Conservation (phyloP, 2,888 invertebrate genomes). For the Frankliniella intonsa region DNA sequence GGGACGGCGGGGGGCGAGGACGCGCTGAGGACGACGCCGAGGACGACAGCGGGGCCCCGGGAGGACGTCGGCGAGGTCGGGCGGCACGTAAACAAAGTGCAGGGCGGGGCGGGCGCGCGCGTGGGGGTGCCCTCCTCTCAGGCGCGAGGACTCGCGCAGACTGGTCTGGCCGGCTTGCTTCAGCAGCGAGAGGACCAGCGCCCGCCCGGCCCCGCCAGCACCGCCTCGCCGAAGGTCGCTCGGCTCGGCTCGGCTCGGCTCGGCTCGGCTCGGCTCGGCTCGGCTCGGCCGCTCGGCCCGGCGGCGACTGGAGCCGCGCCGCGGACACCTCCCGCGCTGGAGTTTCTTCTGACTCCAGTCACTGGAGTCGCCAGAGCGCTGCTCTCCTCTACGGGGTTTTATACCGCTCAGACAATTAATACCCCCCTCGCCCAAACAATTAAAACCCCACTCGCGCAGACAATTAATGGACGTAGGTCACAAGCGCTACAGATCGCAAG, state of each 20-base stretch:
- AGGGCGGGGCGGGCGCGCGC: not conserved
- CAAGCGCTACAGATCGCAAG: too few species aligned
- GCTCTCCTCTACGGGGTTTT: too few species aligned
- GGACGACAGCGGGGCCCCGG: not conserved
- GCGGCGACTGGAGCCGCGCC: not conserved
- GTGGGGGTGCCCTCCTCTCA: not conserved
- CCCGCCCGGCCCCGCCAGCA: not conserved
- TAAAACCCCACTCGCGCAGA: too few species aligned
- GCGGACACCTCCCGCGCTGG: too few species aligned
- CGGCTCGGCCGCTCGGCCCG: not conserved
- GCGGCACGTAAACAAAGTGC: too few species aligned
- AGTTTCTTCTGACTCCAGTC: too few species aligned
- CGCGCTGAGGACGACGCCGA: not conserved
- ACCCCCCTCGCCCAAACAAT: too few species aligned
- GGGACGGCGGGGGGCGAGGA: not conserved
- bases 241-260: not conserved
- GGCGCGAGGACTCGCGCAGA: not conserved
- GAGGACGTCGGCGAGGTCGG: too few species aligned
- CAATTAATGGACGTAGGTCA: too few species aligned
- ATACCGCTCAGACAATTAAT: too few species aligned
- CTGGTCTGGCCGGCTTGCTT: not conserved
- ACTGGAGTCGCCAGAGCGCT: too few species aligned
- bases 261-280: not conserved
- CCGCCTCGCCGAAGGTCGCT: not conserved
- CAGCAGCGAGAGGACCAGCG: not conserved